Percentiles rank a stretch among this genome's conserved stretches.
phyloP scores from a whole-genome alignment of 2,888 invertebrate genomes.

The Agrenia bidenticulata region DNA sequence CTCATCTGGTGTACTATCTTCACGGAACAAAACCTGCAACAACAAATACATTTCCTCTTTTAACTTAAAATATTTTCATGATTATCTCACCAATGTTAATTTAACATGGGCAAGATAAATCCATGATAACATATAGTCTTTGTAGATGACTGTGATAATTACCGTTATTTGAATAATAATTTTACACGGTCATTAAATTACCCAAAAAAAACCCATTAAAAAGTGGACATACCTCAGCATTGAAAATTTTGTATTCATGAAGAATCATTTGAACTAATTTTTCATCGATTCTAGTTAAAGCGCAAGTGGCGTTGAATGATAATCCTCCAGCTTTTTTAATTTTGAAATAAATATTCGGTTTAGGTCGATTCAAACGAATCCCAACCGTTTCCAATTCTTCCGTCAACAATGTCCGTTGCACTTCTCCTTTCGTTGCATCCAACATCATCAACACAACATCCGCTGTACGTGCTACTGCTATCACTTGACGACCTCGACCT shows the following conservation, averaged over 20 bases:
- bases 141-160: no score
- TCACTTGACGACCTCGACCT: conserved; percentile 64
- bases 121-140: no score
- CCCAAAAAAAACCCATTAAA: background rate
- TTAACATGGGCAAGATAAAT: conserved; percentile 21
- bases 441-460: conserved; percentile 99
- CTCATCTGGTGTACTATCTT: conserved; percentile 93
- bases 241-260: conserved; percentile 97
- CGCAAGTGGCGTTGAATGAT: conserved; percentile 94
- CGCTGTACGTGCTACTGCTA: conserved; percentile 97
- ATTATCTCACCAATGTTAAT: no score
- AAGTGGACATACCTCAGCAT: conserved; percentile 72
- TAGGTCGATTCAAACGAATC: conserved; percentile 89
- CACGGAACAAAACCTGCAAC: conserved; percentile 69
- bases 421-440: conserved; percentile 93
- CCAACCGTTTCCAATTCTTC: conserved; percentile 96
- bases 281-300: conserved; percentile 89
- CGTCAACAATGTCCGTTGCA: conserved; percentile 87
- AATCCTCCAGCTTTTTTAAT: conserved; percentile 94
- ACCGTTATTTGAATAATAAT: no score
- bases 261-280: conserved; percentile 97
- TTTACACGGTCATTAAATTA: no score
- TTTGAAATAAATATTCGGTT: conserved; percentile 98
- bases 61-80: background rate
- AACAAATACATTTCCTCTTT: no score